Percentiles rank a stretch among this genome's conserved stretches.
Conservation (phyloP, 2,113 vertebrate species). For the Bolborhynchus lineola region DNA sequence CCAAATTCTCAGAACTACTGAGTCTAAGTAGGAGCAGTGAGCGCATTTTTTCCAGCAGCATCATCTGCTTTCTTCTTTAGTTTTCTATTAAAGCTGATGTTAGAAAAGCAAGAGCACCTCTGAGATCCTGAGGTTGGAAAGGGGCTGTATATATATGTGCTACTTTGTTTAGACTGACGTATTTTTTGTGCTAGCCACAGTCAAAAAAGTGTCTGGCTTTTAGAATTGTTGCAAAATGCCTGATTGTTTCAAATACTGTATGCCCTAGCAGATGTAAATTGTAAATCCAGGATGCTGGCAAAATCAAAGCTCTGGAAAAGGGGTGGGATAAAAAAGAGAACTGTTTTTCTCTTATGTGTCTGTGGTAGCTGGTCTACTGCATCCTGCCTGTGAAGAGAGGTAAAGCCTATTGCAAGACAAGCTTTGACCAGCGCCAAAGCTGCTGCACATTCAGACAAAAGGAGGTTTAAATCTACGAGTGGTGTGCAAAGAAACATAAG, state of each 20-base stretch:
- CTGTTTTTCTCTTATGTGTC: not conserved
- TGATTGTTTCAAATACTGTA: not conserved
- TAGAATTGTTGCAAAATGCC: not conserved
- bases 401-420: not conserved
- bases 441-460: not conserved
- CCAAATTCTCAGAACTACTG: not conserved
- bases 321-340: not conserved
- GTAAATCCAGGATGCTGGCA: not conserved
- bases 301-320: not conserved
- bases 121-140: not conserved
- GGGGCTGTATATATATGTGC: not conserved
- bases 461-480: not conserved
- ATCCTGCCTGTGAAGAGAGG: not conserved
- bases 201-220: not conserved
- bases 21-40: not conserved
- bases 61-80: not conserved
- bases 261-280: not conserved
- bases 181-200: not conserved
- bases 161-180: not conserved
- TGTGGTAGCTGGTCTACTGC: not conserved
- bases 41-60: not conserved
- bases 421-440: not conserved
- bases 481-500: not conserved
- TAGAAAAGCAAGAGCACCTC: not conserved
- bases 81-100: not conserved